phyloP scores from a whole-genome alignment of 2,797 vertebrate genomes.

The Lepus townsendii region DNA sequence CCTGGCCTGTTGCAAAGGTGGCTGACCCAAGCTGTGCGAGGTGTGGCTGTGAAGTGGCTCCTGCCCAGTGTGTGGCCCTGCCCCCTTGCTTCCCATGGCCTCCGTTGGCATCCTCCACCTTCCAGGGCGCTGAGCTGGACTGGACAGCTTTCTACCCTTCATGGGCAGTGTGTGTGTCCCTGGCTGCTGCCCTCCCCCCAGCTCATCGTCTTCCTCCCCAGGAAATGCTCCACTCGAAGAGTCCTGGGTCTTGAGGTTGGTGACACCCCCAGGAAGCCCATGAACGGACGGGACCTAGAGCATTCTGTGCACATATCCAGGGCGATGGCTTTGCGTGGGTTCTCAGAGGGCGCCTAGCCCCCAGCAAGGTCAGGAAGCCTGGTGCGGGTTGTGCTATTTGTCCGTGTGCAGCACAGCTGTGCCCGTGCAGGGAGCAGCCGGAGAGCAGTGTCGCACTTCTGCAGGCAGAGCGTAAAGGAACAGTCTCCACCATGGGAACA shows the following conservation, averaged over 20 bases:
- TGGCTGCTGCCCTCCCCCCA: not conserved
- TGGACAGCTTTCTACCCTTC: not conserved
- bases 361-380: not conserved
- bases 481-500: not conserved
- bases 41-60: not conserved
- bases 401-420: not conserved
- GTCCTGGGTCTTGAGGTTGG: not conserved
- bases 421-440: not conserved
- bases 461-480: not conserved
- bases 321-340: constrained; percentile 17
- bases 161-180: not conserved
- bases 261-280: not conserved
- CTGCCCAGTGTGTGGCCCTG: no score
- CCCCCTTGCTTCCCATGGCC: not conserved
- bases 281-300: not conserved
- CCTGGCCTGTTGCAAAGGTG: not conserved
- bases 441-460: not conserved
- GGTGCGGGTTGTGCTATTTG: not conserved
- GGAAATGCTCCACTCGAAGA: not conserved
- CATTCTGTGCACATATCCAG: not conserved
- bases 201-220: no score
- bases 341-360: not conserved
- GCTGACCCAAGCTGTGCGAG: not conserved
- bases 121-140: not conserved
- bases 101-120: not conserved